Base-by-base conservation (phyloP, 1,140 invertebrate genomes). In the Macrosteles quadrilineatus region DNA sequence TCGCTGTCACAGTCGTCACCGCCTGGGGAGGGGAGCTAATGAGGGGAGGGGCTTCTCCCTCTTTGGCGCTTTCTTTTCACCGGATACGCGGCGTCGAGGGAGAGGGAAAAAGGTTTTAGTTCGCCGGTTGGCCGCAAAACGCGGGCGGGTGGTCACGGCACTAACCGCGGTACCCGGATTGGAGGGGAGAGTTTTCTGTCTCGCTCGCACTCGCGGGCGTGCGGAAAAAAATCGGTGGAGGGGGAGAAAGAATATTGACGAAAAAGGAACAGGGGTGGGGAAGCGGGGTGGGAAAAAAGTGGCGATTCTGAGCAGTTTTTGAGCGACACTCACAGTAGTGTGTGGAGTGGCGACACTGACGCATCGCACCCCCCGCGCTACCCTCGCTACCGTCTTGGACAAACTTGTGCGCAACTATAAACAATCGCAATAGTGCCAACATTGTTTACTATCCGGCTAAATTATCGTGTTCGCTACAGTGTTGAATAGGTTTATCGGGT, bases 331-430 rank as follows among this genome's bases (percentile, higher is more conserved):
- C 29, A 67, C 68, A 73, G 73, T 73, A 59, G 71, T 70, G 73
- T 71, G 63, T 64, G 62, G 71, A 72, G 69, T 63, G 40, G 59
- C 64, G 70, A 67, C 71, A 68, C 30, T 45, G 69, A 67, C 64
- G 66, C 3, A 69, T 86, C 85, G 85, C 85, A 85, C 82, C 66
- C 85, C 40, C 83, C 83, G 47, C 82, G 81, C 47, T 40, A 67
- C 19, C 32, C 36, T 21, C 25, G 64, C 19, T 62, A 23, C 30
- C 30, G 32, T 71, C 67, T 45, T 50, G 47, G n/a, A n/a, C 21
- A 19, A 50, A 23, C 32, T 36, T 36, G 47, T 19, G 47, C 21
- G 47, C 21, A 50, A 17, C 47, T 50, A 66, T 19, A 30, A 63
- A 63, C 29, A 63, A 63, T 66, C 64, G 19, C 43, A n/a, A 66